phyloP scores from a whole-genome alignment of 1,140 invertebrate species.

The Papilio polyxenes region DNA sequence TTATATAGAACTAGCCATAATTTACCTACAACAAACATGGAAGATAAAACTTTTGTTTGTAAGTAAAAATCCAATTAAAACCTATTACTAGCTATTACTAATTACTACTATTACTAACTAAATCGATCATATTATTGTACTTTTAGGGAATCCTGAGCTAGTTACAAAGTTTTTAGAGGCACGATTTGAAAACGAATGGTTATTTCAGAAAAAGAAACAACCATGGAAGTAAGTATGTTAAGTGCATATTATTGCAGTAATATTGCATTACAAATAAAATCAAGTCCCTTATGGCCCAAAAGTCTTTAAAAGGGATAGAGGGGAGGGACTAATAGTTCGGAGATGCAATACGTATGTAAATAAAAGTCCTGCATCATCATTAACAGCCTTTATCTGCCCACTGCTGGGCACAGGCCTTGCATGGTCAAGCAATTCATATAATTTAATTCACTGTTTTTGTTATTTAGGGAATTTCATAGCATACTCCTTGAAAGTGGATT shows the following conservation, averaged over 20 bases:
- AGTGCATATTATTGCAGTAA: background rate
- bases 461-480: slow-evolving; percentile 67
- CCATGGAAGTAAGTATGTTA: slow-evolving; percentile 66
- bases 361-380: background rate
- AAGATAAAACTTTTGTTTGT: slow-evolving; percentile 66
- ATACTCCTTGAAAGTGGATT: slow-evolving; percentile 71
- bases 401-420: too few species aligned
- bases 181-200: slow-evolving; percentile 67
- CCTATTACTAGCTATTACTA: background rate
- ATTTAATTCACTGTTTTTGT: slow-evolving; percentile 34
- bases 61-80: slow-evolving; percentile 44
- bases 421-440: background rate
- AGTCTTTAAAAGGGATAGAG: background rate
- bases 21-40: slow-evolving; percentile 48
- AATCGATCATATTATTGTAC: slow-evolving; percentile 20
- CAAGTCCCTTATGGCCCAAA: background rate
- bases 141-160: slow-evolving; percentile 64
- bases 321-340: background rate
- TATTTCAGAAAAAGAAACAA: slow-evolving; percentile 73
- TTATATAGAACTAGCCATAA: background rate
- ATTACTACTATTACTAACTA: background rate
- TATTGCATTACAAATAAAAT: too few species aligned
- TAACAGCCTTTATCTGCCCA: too few species aligned
- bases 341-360: slow-evolving; percentile 7
- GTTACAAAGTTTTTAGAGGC: slow-evolving; percentile 62